Evolutionary conservation across 2,113 vertebrate species (phyloP).

Genomic region (Oryzias melastigma): DNA sequence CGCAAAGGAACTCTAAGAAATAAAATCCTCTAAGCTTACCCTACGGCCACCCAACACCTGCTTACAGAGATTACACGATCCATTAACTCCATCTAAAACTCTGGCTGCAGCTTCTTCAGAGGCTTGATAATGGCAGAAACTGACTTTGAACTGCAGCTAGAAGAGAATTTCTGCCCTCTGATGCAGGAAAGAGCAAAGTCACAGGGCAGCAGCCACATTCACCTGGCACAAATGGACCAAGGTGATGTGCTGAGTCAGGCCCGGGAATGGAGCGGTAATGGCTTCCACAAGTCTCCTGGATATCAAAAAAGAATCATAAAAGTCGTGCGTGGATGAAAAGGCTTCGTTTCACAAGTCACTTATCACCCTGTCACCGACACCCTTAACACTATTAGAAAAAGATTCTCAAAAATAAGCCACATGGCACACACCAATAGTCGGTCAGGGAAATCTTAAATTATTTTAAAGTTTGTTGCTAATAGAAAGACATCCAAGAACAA

Average conservation of each 20-base stretch:
- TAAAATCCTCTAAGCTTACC: slow-evolving; percentile 40
- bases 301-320: slow-evolving; percentile 55
- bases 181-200: slow-evolving; percentile 27
- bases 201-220: slow-evolving; percentile 31
- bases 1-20: slow-evolving; percentile 58
- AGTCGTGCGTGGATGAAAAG: slow-evolving; percentile 57
- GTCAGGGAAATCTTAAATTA: too few species aligned
- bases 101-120: slow-evolving; percentile 42
- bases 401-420: slow-evolving; percentile 26
- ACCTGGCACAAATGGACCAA: slow-evolving; percentile 44
- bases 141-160: slow-evolving; percentile 47
- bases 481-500: too few species aligned
- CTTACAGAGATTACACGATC: slow-evolving; percentile 63
- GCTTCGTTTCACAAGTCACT: slow-evolving; percentile 65
- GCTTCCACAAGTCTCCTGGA: slow-evolving; percentile 41
- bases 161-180: slow-evolving; percentile 22
- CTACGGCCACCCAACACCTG: slow-evolving; percentile 56
- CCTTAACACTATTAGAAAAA: slow-evolving; percentile 31
- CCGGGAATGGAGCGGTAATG: slow-evolving; percentile 51
- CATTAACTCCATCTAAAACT: slow-evolving; percentile 65
- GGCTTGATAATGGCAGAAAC: slow-evolving; percentile 54
- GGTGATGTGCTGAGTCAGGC: slow-evolving; percentile 22
- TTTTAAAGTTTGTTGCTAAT: too few species aligned
- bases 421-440: neutral
- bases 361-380: slow-evolving; percentile 50